Evolutionary conservation across 2,113 vertebrate species (phyloP).

Genomic region (Empidonax alnorum): DNA sequence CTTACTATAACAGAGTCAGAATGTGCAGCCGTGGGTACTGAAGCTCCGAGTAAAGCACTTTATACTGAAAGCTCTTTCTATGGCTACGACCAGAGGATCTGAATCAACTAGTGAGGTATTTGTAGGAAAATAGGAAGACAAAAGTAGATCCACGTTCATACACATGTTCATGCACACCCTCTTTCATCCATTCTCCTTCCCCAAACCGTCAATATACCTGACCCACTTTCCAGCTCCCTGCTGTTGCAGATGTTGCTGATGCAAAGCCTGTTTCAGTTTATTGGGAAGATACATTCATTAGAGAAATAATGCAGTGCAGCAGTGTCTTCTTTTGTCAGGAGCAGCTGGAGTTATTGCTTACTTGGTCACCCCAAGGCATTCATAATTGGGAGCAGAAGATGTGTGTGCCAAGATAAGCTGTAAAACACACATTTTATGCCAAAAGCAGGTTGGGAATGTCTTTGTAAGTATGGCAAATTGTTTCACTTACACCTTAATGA

Average conservation of each 20-base stretch:
- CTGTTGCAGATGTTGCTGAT: slow-evolving; percentile 59
- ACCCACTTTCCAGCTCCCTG: slow-evolving; percentile 57
- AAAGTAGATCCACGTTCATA: not conserved
- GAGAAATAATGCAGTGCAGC: slow-evolving; percentile 53
- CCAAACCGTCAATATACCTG: slow-evolving; percentile 25
- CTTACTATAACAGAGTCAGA: not conserved
- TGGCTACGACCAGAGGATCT: not conserved
- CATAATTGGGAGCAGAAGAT: slow-evolving; percentile 58
- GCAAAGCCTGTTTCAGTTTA: slow-evolving; percentile 39
- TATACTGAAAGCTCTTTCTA: not conserved
- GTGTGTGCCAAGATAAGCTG: slow-evolving; percentile 34
- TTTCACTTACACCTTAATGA: slow-evolving; percentile 65
- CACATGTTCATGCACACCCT: not conserved
- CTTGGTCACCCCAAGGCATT: slow-evolving; percentile 61
- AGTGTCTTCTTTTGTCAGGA: slow-evolving; percentile 53
- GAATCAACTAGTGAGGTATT: not conserved
- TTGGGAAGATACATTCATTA: slow-evolving; percentile 52
- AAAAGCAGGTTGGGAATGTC: slow-evolving; percentile 63
- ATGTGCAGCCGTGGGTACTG: not conserved
- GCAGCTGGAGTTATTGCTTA: slow-evolving; percentile 67
- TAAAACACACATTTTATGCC: slow-evolving; percentile 62
- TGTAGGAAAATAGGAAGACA: not conserved
- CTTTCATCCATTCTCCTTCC: not conserved
- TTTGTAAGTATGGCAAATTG: slow-evolving; percentile 52
- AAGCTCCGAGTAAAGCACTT: not conserved